Evolutionary conservation across 2,113 vertebrate species (phyloP), one percentile per base, ranked within the genome.

Genomic region (Centropristis striata): DNA sequence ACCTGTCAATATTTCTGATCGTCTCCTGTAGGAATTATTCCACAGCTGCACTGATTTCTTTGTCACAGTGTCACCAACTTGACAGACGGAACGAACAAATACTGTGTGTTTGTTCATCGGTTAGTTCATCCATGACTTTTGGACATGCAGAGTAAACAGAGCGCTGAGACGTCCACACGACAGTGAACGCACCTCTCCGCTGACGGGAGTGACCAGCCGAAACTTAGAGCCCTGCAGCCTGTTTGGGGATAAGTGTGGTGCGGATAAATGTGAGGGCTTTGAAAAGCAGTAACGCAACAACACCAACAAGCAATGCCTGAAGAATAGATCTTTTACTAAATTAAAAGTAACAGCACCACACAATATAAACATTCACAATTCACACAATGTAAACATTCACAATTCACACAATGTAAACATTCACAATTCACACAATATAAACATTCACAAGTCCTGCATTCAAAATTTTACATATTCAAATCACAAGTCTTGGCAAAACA

Each of bases 61-160:
- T 50, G 32, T 32, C 51, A 9, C 57, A 28, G 50, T 8, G 8
- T 37, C 49, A 15, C 15, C 9, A 46, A 51, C 37, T 41, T 20
- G 37, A 44, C 74, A 50, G 53, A 61, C 61, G 14, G 36, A 37
- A 23, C 20, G 51, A 71, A 53, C 57, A 78, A 14, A 47, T 5
- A 46, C 7, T 8, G 71, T 21, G 4, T 69, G 82, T 89, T 87
- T 92, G 90, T 13, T 69, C 39, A 67, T n/a, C n/a, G 69, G 46
- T 23, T 3, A 28, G 27, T 44, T 61, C 58, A 55, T 72, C 76
- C 87, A 88, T 91, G 91, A 93, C 92, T 91, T 86, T 92, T 86
- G 87, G 81, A 86, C 87, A 46, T n/a, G 78, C 11, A 20, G 11
- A 69, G 72, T 78, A 75, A 85, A 90, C 80, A 88, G 23, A 20